These are phyloP conservation scores for Fulica atra DNA, from an alignment of 2,113 vertebrate genomes.

Conservation along the genomic window DNA sequence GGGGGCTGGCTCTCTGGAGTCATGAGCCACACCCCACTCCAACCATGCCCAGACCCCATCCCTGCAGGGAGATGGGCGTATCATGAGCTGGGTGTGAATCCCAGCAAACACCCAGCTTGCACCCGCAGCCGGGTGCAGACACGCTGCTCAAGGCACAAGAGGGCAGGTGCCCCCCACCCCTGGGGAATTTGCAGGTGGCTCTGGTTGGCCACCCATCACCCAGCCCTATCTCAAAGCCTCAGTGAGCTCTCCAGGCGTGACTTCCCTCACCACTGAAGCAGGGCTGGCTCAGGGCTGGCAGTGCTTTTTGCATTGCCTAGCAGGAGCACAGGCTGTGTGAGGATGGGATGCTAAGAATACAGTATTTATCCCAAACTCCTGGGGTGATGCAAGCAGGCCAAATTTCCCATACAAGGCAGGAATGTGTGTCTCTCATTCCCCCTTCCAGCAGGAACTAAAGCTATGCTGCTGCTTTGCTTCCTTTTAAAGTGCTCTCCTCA, in stretches of 20 bases:
- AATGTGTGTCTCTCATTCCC: background rate
- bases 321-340: background rate
- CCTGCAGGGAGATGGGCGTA: fast-evolving
- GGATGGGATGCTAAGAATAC: background rate
- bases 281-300: background rate
- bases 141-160: too few species aligned
- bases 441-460: slow-evolving; percentile 9
- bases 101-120: fast-evolving
- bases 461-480: slow-evolving; percentile 20
- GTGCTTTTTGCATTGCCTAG: fast-evolving
- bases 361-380: background rate
- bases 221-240: background rate
- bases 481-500: slow-evolving; percentile 49
- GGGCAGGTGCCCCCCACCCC: background rate
- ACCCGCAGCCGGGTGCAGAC: fast-evolving
- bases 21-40: fast-evolving
- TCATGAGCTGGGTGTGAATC: fast-evolving
- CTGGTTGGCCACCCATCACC: background rate
- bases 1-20: background rate
- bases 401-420: slow-evolving; percentile 62
- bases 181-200: fast-evolving
- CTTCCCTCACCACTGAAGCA: background rate
- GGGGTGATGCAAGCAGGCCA: background rate
- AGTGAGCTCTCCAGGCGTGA: background rate
- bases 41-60: background rate